Base-by-base conservation (phyloP, 2,888 invertebrate genomes). In the Hoplodrina ambigua region DNA sequence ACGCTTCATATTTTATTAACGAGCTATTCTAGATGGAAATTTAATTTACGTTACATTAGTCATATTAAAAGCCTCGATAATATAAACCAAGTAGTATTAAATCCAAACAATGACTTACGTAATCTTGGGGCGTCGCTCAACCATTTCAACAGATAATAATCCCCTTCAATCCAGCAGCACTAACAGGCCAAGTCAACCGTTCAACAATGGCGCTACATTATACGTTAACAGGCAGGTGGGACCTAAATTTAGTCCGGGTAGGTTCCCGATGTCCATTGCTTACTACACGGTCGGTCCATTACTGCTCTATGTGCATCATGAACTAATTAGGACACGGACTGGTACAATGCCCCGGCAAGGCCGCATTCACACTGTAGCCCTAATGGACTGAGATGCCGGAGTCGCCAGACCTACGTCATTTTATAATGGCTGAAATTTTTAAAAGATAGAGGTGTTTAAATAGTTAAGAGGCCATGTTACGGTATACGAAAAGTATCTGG, bases 231-330 rank as follows among this genome's bases (percentile, higher is more conserved):
- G 70, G 74, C 80, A 85, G 75, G 80, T 80, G 71, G 72, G 65
- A 68, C 69, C 81, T 80, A 74, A 73, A 80, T 79, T 73, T 63
- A 61, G 76, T 69, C 61, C 75, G 75, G 74, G 72, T 69, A 69
- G 75, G 70, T 69, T 65, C 33, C 72, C 58, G 65, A 44, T 78
- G 78, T 82, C 78, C 75, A 77, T 73, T 79, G 81, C 80, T 68
- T 75, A 74, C 80, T 82, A 91, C 90, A 89, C 75, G 86, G 80
- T 59, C 72, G 78, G 85, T 86, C 90, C 87, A 91, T 91, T 90
- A 90, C 81, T 84, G 85, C 72, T 80, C 78, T 84, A 84, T 85
- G 85, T 84, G 82, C 86, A 86, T 86, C 86, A 81, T 84, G 81
- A 81, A 85, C 85, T 89, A 89, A 91, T 91, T 90, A 90, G 85